phyloP scores from a whole-genome alignment of 1,140 invertebrate species.

The Lycorma delicatula region DNA sequence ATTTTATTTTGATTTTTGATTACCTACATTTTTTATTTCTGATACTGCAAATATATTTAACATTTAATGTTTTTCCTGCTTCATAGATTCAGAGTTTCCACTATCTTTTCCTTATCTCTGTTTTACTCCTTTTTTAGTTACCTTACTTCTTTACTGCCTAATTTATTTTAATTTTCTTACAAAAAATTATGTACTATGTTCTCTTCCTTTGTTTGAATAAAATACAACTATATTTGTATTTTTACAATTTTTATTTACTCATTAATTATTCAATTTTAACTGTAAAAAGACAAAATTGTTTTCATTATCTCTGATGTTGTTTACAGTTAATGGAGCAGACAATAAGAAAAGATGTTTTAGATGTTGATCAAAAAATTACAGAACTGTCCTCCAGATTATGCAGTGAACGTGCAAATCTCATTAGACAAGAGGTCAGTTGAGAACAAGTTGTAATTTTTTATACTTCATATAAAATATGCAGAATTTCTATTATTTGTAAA shows the following conservation, averaged over 20 bases:
- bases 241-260: too few species aligned
- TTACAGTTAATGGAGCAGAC: conserved; percentile 28
- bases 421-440: conserved; percentile 25
- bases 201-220: not conserved
- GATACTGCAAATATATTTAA: not conserved
- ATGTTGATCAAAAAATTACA: conserved; percentile 28
- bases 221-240: not conserved
- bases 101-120: too few species aligned
- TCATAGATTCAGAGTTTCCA: too few species aligned
- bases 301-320: not conserved
- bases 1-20: not conserved
- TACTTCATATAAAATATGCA: too few species aligned
- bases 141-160: not conserved
- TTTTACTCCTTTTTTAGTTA: too few species aligned
- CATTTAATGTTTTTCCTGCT: too few species aligned
- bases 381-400: conserved; percentile 22
- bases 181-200: not conserved
- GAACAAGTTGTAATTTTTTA: too few species aligned
- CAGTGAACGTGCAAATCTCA: conserved; percentile 21
- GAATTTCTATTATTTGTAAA: too few species aligned
- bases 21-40: not conserved
- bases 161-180: not conserved
- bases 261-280: not conserved
- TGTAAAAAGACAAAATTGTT: not conserved
- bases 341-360: conserved; percentile 29